Evolutionary conservation across 2,888 invertebrate species (phyloP).

Genomic region (Stratiomys singularior): DNA sequence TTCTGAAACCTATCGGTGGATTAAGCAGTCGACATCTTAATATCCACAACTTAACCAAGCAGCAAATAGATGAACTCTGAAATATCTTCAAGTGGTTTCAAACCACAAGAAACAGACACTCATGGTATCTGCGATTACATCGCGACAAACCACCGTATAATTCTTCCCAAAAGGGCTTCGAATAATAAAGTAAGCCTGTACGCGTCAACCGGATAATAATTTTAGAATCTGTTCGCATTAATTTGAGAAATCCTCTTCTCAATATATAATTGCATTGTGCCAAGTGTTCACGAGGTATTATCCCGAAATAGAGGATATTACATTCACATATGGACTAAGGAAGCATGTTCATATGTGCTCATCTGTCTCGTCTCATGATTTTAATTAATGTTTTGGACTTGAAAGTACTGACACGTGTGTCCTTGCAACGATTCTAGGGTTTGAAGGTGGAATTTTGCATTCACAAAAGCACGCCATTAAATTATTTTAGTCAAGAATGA

Average conservation of each 20-base stretch:
- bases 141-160: background rate
- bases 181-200: constrained; percentile 14
- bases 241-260: constrained; percentile 8
- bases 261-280: constrained; percentile 19
- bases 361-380: constrained; percentile 12
- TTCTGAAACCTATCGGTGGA: constrained; percentile 37
- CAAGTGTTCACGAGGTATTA: constrained; percentile 30
- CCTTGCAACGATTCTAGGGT: background rate
- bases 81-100: background rate
- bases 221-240: constrained; percentile 29
- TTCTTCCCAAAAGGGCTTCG: constrained; percentile 8
- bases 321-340: background rate
- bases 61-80: background rate
- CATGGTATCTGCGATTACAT: background rate
- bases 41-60: constrained; percentile 7
- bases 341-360: background rate
- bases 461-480: background rate
- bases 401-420: constrained; percentile 39
- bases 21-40: constrained; percentile 37
- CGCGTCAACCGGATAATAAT: constrained; percentile 15
- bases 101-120: background rate
- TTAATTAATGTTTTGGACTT: constrained; percentile 45
- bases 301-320: background rate
- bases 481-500: background rate
- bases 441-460: background rate